Evolutionary conservation across 2,113 vertebrate species (phyloP).

Genomic region (Xenopus borealis): DNA sequence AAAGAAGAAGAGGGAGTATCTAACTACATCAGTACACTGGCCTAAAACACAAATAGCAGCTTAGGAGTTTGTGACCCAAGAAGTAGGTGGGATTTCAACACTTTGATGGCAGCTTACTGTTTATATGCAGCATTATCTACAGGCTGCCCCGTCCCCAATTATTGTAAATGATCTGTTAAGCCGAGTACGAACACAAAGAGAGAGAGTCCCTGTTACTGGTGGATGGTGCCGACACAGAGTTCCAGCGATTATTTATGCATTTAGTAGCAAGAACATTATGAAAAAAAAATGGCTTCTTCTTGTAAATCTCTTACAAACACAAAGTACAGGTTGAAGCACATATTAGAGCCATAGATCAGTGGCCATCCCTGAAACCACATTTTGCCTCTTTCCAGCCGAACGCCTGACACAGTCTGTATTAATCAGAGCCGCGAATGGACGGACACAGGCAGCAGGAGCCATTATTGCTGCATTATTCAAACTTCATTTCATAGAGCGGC

Average conservation of each 20-base stretch:
- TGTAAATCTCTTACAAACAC: constrained; percentile 11
- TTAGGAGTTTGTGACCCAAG: too few relatives aligned
- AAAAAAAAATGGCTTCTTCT: not conserved
- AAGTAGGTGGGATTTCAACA: too few relatives aligned
- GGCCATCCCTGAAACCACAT: not conserved
- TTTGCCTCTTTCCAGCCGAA: not conserved
- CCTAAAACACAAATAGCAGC: too few relatives aligned
- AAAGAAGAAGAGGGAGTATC: too few relatives aligned
- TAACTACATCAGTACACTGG: too few relatives aligned
- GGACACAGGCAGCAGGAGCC: not conserved
- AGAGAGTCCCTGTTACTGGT: not conserved
- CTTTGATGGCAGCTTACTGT: too few relatives aligned
- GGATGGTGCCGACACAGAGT: not conserved
- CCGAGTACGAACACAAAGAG: too few relatives aligned
- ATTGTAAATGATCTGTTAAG: too few relatives aligned
- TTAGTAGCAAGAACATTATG: not conserved
- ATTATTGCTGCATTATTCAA: not conserved
- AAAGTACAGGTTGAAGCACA: not conserved
- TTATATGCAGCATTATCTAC: too few relatives aligned
- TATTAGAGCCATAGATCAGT: constrained; percentile 3
- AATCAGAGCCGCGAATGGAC: not conserved
- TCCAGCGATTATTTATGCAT: constrained; percentile 4
- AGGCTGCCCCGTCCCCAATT: too few relatives aligned
- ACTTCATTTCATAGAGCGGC: not conserved
- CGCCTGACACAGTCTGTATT: not conserved